phyloP scores from a whole-genome alignment of 2,113 vertebrate genomes.

The Polypterus bichir region DNA sequence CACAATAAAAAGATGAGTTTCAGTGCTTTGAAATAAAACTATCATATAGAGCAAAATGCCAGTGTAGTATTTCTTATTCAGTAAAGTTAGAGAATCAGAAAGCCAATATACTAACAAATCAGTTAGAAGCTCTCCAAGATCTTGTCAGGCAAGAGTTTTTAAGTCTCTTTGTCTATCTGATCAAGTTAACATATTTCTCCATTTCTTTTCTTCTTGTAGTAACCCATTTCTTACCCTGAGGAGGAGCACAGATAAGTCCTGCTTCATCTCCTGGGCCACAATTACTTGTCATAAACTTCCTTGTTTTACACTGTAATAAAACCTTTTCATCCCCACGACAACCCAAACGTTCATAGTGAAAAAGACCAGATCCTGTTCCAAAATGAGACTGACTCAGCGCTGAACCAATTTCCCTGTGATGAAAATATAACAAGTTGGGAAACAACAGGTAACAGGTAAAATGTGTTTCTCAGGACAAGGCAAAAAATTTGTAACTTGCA shows the following conservation, averaged over 20 bases:
- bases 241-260: conserved; percentile 53
- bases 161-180: too few relatives aligned
- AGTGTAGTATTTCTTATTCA: too few relatives aligned
- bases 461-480: too few relatives aligned
- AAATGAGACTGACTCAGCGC: conserved; percentile 48
- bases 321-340: conserved; percentile 68
- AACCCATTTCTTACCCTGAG: conserved; percentile 59
- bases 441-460: background rate
- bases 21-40: too few relatives aligned
- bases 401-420: conserved; percentile 62
- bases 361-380: conserved; percentile 46
- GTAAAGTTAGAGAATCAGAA: too few relatives aligned
- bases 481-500: background rate
- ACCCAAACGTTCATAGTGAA: conserved; percentile 67
- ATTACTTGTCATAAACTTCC: conserved; percentile 50
- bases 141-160: too few relatives aligned
- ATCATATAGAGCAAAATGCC: too few relatives aligned
- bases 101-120: too few relatives aligned
- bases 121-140: too few relatives aligned
- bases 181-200: too few relatives aligned
- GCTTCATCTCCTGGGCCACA: conserved; percentile 62
- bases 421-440: background rate
- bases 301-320: conserved; percentile 58
- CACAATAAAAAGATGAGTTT: too few relatives aligned
- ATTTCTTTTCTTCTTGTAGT: too few relatives aligned